Evolutionary conservation across 2,888 invertebrate genomes (phyloP).

Genomic region (Amblyjoppa proteus): DNA sequence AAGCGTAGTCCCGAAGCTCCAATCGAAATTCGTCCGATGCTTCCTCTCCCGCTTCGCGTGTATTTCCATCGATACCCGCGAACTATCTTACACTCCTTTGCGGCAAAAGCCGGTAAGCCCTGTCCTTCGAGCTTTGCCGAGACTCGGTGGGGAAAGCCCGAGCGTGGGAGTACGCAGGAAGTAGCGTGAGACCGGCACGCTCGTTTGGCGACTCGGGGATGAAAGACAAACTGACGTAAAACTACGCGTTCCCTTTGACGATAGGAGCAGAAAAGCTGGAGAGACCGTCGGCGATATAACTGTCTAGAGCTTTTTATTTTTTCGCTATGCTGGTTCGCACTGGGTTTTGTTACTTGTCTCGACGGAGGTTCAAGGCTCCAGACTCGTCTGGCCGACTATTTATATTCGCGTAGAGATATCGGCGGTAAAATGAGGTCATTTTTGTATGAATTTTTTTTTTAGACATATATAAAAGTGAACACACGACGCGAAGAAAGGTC

Average conservation of each 20-base stretch:
- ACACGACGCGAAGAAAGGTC: neutral
- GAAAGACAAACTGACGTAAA: constrained; percentile 42
- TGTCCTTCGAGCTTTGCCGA: neutral
- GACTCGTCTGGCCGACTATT: constrained; percentile 7
- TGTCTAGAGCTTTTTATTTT: neutral
- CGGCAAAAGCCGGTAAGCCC: neutral
- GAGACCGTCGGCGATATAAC: neutral
- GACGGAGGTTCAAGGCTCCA: neutral
- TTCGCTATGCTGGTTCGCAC: neutral
- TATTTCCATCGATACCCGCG: neutral
- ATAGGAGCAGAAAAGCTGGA: neutral
- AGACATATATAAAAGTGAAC: neutral
- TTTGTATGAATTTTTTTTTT: neutral
- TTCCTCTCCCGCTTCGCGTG: neutral
- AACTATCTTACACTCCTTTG: neutral
- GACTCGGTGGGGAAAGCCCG: neutral
- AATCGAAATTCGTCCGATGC: constrained; percentile 22
- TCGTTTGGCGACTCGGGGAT: constrained; percentile 47
- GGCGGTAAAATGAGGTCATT: neutral
- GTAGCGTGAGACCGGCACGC: neutral
- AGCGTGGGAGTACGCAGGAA: neutral
- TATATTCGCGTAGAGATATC: constrained; percentile 11
- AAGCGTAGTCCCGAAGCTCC: constrained; percentile 20
- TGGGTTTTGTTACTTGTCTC: neutral
- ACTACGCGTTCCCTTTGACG: constrained; percentile 28